Evolutionary conservation across 2,113 vertebrate species (phyloP), one percentile per base, ranked within the genome.

Genomic region (Cromileptes altivelis): DNA sequence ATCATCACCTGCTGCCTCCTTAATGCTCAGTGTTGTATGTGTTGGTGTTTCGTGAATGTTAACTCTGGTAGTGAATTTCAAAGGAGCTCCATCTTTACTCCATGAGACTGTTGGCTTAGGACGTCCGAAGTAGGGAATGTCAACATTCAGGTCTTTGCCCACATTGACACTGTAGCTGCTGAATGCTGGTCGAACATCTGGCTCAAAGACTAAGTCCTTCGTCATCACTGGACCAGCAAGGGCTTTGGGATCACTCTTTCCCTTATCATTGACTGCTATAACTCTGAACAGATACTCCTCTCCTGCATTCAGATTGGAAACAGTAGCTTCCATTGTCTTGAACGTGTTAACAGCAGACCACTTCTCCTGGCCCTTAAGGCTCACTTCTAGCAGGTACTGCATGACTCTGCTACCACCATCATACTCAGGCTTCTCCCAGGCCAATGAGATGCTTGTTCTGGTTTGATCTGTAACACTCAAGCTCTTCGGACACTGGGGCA

Each of bases 401-500:
- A 97, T 88, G 30, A 99, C 97, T 96, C 97, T 98, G 93, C 98
- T 99, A 70, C 98, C 98, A 70, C 98, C 98, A 81, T 99, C 98
- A 92, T 99, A 98, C 84, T 98, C 97, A 61, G 98, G 98, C 89
- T 96, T 98, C 90, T 97, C 97, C 98, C 98, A 99, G 74, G 96
- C 97, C 91, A 99, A 90, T 0, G 98, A 98, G 57, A 99, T 97
- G 86, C 97, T 98, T 84, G 96, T 97, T 95, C 97, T 97, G 4
- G 98, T 99, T 81, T 98, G 97, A 80, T 99, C 98, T 86, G 97
- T 95, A 88, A 99, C 97, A 88, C 87, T 97, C 92, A 99, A 94
- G 93, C 96, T 99, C 88, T 97, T 97, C 86, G 98, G 98, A 91
- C 95, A 95, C 77, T 99, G 98, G 77, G 98, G 98, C 70, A 98